Conservation (phyloP, 2,797 vertebrate genomes). For the Aeoliscus strigatus region DNA sequence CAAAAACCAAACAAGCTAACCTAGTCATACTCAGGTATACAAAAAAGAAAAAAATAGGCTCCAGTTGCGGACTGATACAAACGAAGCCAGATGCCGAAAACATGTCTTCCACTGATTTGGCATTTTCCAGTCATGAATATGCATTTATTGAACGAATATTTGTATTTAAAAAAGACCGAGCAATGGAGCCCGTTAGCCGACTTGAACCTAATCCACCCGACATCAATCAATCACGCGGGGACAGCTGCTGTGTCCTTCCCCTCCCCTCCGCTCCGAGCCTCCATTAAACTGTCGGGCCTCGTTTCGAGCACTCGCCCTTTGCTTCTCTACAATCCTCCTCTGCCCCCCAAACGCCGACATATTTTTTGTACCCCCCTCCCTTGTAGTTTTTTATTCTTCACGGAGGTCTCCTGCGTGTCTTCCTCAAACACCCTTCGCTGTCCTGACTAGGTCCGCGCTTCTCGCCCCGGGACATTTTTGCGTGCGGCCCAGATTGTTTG, state of each 20-base stretch:
- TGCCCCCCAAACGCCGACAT: constrained; percentile 71
- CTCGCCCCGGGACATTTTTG: constrained; percentile 67
- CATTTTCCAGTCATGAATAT: constrained; percentile 15
- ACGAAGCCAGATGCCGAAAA: constrained; percentile 5
- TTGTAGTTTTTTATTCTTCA: constrained; percentile 47
- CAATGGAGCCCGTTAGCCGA: constrained; percentile 19
- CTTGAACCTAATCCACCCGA: constrained; percentile 44
- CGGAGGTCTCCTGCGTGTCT: constrained; percentile 35
- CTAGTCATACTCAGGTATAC: constrained; percentile 35
- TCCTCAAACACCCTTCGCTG: constrained; percentile 36
- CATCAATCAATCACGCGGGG: constrained; percentile 59
- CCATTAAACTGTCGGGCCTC: constrained; percentile 53
- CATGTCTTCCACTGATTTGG: constrained; percentile 1
- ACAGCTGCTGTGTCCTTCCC: constrained; percentile 59
- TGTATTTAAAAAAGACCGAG: too few species aligned
- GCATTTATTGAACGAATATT: neutral
- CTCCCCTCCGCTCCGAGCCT: constrained; percentile 48
- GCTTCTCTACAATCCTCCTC: constrained; percentile 60
- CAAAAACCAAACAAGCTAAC: constrained; percentile 40
- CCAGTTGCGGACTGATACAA: constrained; percentile 46
- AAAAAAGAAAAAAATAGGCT: constrained; percentile 38
- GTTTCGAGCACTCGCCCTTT: constrained; percentile 51
- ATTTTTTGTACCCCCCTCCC: constrained; percentile 53
- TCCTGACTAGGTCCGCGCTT: constrained; percentile 39
- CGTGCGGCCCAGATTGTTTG: constrained; percentile 90